Evolutionary conservation across 2,113 vertebrate species (phyloP).

Genomic region (Halichoerus grypus): DNA sequence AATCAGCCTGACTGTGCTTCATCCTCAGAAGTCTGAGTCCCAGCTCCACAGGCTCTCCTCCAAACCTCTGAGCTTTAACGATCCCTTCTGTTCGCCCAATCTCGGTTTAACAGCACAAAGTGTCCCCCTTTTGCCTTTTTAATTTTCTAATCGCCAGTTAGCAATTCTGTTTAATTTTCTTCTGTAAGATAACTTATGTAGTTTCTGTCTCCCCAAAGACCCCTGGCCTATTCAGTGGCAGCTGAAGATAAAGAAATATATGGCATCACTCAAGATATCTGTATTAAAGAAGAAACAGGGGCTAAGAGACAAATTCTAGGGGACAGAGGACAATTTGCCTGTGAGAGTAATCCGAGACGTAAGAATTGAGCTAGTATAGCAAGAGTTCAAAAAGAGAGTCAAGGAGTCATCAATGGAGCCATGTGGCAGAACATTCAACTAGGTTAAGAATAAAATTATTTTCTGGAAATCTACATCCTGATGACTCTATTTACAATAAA

Average conservation of each 20-base stretch:
- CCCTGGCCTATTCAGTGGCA: neutral
- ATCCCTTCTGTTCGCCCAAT: neutral
- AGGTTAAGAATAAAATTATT: neutral
- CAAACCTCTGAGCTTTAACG: neutral
- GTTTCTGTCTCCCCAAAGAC: constrained; percentile 15
- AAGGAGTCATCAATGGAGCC: neutral
- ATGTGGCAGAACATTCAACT: neutral
- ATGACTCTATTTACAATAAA: neutral
- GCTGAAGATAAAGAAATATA: neutral
- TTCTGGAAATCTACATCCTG: neutral
- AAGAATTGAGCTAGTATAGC: neutral
- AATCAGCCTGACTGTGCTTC: neutral
- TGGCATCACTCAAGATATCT: neutral
- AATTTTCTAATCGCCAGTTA: neutral
- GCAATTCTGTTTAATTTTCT: neutral
- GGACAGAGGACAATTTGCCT: neutral
- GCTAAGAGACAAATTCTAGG: neutral
- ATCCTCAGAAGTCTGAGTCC: neutral
- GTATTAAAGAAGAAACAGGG: neutral
- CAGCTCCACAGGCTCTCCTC: neutral
- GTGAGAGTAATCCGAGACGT: neutral
- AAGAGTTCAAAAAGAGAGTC: neutral
- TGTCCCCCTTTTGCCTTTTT: neutral
- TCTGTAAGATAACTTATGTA: neutral
- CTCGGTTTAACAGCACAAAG: neutral